Evolutionary conservation across 2,888 invertebrate species (phyloP), one percentile per base, ranked within the genome.

Genomic region (Sphaerophoria taeniata): DNA sequence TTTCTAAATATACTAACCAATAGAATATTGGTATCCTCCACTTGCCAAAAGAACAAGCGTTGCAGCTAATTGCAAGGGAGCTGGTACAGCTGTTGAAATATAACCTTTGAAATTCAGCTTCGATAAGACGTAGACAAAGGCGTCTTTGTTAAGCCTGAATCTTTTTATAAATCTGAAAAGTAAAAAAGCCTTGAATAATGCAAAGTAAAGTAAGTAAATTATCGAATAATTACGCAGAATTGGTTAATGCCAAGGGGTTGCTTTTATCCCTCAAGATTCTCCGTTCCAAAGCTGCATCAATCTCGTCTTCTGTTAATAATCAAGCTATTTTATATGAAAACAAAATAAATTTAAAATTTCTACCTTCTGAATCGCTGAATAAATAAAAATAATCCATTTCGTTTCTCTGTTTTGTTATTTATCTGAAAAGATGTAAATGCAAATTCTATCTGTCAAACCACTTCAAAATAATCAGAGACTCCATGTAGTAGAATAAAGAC

Each of bases 1-100:
- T 12, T 47, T n/a, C 6, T 47, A n/a, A n/a, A 39, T 49, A 14
- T 14, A 63, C 49, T 63, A 49, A n/a, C 34, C 63, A 49, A 49
- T 14, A 9, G 63, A 34, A 34, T 6, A 7, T 47, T 49, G 47
- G 33, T 63, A 63, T n/a, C 63, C 63, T 14, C 47, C 63, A 63
- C 63, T 63, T 47, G 31, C 63, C 33, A 63, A 63, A 47, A 49
- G 47, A 6, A 47, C 47, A 14, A 63, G 34, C 2, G 47, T 47
- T 7, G 45, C 45, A 47, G 61, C 45, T 47, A 61, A 47, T 31
- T 61, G 61, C 45, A 47, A 61, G 24, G 47, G 39, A 31, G 24
- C 7, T 33, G 45, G 33, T 12, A 47, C 47, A n/a, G 47, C 47
- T 1, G 47, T 47, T 47, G 49, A n/a, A 14, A 49, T 49, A 49